Percentiles rank a stretch among this genome's conserved stretches.
These are phyloP conservation scores for Cyclopterus lumpus DNA, from an alignment of 2,797 vertebrate genomes.

Conservation along the genomic window DNA sequence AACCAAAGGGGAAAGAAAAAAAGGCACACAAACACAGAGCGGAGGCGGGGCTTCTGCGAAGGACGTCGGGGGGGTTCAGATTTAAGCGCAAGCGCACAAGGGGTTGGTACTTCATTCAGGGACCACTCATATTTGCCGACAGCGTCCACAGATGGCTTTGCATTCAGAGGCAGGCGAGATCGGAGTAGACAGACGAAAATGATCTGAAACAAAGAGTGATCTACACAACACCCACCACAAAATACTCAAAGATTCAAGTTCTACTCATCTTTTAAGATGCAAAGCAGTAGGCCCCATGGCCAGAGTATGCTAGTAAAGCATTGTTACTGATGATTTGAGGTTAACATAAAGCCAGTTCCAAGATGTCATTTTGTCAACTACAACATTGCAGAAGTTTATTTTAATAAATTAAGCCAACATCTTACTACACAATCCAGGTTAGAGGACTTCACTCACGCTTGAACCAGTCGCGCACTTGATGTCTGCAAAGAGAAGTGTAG, in stretches of 20 bases:
- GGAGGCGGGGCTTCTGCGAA: slow-evolving; percentile 77
- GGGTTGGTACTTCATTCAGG: slow-evolving; percentile 83
- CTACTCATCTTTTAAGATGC: slow-evolving; percentile 82
- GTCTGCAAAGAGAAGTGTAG: slow-evolving; percentile 84
- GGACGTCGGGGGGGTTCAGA: slow-evolving; percentile 71
- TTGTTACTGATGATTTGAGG: slow-evolving; percentile 76
- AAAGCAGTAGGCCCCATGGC: slow-evolving; percentile 78
- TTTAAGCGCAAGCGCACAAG: slow-evolving; percentile 84
- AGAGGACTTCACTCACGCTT: slow-evolving; percentile 73
- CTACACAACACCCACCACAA: slow-evolving; percentile 87
- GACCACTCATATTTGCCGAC: slow-evolving; percentile 81
- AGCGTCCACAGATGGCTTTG: slow-evolving; percentile 86
- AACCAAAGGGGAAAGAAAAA: slow-evolving; percentile 74
- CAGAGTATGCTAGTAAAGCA: slow-evolving; percentile 80
- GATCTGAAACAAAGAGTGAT: slow-evolving; percentile 89
- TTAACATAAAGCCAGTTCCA: slow-evolving; percentile 82
- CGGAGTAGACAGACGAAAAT: slow-evolving; percentile 82
- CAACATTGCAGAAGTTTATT: slow-evolving; percentile 66
- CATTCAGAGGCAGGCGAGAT: slow-evolving; percentile 87
- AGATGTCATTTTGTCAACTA: slow-evolving; percentile 74
- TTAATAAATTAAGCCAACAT: slow-evolving; percentile 68
- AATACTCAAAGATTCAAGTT: slow-evolving; percentile 76
- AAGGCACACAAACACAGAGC: slow-evolving; percentile 75
- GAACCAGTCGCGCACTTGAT: slow-evolving; percentile 71
- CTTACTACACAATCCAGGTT: slow-evolving; percentile 82